Evolutionary conservation across 2,797 vertebrate genomes (phyloP), one percentile per base, ranked within the genome.

Genomic region (Spatula clypeata): DNA sequence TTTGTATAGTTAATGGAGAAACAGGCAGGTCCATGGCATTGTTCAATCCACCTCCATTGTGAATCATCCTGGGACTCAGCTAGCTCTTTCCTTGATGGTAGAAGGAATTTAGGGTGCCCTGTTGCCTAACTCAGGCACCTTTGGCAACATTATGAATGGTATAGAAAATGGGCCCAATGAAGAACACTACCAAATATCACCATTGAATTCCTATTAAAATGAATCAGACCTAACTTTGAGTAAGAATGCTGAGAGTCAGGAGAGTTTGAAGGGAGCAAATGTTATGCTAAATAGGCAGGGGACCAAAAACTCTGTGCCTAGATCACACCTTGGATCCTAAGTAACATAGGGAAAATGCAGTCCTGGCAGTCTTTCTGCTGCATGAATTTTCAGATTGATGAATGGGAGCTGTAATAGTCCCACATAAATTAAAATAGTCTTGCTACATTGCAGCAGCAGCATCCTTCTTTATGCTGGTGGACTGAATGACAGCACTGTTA

Each of bases 41-140:
- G 88, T 93, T 88, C 66, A 75, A 65, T 79, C 66, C 76, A 88
- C 66, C 83, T 84, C 55, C 2, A 1, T 55, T 90, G 79, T 96
- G 94, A 95, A 45, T 95, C 90, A 95, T 84, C n/a, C 42, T 75
- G 93, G 88, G 92, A 96, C 83, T 73, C 40, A 70, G 27, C 88
- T 86, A 64, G 6, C 18, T 94, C 75, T 64, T 80, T 57, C 45
- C 75, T 79, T 81, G 66, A 16, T 62, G 73, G 38, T 29, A 47
- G 38, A 62, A 24, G n/a, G 58, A 90, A 66, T 51, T 36, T 29
- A 38, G 49, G 53, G 9, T 1, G 0, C 13, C 21, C 73, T 11
- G 60, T 44, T 95, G 17, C 58, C 57, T 90, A 72, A 75, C 16
- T n/a, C 14, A 9, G 36, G 26, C n/a, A n/a, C 49, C 26, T 57